Conservation (phyloP, 2,113 vertebrate species). For the Hiodon tergisus region DNA sequence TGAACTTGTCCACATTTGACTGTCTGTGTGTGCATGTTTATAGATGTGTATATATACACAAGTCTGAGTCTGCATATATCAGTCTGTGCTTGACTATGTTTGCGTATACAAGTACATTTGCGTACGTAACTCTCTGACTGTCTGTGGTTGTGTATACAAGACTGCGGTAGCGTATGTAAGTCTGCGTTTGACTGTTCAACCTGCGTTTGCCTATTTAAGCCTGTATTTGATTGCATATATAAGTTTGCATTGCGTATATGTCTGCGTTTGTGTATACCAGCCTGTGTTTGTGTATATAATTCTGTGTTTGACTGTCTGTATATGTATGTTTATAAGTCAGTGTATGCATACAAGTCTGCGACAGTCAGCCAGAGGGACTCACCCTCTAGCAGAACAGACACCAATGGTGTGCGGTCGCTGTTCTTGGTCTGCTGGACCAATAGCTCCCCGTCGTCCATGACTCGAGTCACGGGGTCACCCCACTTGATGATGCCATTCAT, state of each 20-base stretch:
- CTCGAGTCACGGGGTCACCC: slow-evolving; percentile 88
- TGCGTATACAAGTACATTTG: too few species aligned
- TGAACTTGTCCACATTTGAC: background rate
- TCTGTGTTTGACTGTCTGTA: background rate
- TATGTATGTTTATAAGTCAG: background rate
- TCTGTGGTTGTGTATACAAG: background rate
- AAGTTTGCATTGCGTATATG: background rate
- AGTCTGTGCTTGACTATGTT: too few species aligned
- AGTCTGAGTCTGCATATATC: too few species aligned
- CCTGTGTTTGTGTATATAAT: background rate
- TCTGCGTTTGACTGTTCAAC: background rate
- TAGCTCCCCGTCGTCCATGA: slow-evolving; percentile 91
- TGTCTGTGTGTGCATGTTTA: background rate
- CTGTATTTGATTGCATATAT: background rate
- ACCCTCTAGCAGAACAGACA: slow-evolving; percentile 94
- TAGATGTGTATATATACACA: background rate
- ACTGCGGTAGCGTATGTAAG: background rate
- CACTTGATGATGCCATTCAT: slow-evolving; percentile 99
- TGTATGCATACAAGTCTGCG: too few species aligned
- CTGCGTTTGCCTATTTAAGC: background rate
- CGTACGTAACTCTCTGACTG: too few species aligned
- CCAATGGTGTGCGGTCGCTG: slow-evolving; percentile 93
- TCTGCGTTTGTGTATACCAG: background rate
- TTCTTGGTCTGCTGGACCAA: slow-evolving; percentile 96
- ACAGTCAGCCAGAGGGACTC: slow-evolving; percentile 18